Conservation (phyloP, 2,113 vertebrate genomes). For the Ptilonorhynchus violaceus region DNA sequence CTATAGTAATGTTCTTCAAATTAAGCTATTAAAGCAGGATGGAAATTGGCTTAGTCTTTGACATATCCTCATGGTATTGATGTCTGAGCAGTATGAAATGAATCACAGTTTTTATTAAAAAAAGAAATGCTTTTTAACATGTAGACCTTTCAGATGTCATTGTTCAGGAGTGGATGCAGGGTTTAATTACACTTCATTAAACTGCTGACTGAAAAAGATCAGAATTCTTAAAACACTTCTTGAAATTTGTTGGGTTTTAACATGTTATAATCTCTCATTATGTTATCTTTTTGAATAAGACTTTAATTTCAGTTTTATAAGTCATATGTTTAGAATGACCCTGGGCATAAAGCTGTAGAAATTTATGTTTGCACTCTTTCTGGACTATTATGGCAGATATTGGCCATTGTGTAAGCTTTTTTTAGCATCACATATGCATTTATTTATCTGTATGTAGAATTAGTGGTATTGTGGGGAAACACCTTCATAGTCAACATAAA, state of each 20-base stretch:
- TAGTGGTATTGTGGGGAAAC: neutral
- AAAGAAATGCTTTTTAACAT: slow-evolving; percentile 15
- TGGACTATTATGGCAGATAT: neutral
- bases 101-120: slow-evolving; percentile 27
- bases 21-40: slow-evolving; percentile 31
- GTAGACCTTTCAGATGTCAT: slow-evolving; percentile 40
- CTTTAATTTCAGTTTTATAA: slow-evolving; percentile 11
- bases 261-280: neutral
- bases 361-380: neutral
- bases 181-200: slow-evolving; percentile 35
- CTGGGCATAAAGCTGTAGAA: neutral
- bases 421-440: neutral
- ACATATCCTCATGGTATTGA: slow-evolving; percentile 23
- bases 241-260: neutral
- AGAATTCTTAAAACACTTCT: slow-evolving; percentile 20
- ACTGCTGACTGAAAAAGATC: neutral
- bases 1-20: slow-evolving; percentile 43
- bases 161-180: slow-evolving; percentile 14
- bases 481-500: neutral
- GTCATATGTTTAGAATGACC: neutral
- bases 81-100: slow-evolving; percentile 15
- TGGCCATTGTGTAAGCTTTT: neutral
- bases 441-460: neutral
- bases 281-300: neutral
- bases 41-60: slow-evolving; percentile 44